A percentile compares a stretch with the other conserved stretches of the same genome.
Conservation (phyloP, 2,113 vertebrate genomes). For the Melanerpes formicivorus region DNA sequence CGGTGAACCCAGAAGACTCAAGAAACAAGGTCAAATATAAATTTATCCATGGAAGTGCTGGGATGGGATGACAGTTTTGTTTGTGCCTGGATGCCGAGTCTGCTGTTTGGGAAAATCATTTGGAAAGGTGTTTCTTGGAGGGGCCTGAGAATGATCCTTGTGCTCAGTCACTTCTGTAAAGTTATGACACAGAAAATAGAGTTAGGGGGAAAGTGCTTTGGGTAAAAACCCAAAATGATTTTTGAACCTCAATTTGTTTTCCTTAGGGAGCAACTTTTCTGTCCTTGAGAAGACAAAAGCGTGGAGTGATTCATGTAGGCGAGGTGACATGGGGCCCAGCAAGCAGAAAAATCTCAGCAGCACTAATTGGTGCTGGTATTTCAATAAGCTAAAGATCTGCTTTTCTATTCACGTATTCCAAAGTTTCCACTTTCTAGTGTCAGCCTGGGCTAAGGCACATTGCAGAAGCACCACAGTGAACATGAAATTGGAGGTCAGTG, state of each 20-base stretch:
- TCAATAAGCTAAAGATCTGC: background rate
- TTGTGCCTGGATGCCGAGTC: background rate
- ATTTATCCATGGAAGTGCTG: rapidly evolving
- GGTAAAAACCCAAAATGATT: background rate
- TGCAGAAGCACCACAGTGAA: background rate
- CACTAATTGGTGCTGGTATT: background rate
- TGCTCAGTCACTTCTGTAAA: background rate
- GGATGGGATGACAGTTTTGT: background rate
- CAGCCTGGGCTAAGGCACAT: background rate
- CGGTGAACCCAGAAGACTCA: background rate
- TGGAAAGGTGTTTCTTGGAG: background rate
- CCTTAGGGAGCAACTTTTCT: background rate
- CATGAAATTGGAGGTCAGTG: rapidly evolving
- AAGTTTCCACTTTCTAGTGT: background rate
- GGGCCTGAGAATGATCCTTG: rapidly evolving
- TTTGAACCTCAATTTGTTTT: background rate
- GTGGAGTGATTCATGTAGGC: background rate
- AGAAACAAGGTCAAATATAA: rapidly evolving
- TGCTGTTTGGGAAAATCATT: background rate
- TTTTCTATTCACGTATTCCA: background rate
- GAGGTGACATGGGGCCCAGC: background rate
- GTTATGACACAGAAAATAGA: background rate
- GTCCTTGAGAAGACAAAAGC: background rate
- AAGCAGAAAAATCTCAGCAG: background rate
- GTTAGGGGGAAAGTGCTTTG: background rate